Base-by-base conservation (phyloP, 2,888 invertebrate species). In the Camponotus fellah region DNA sequence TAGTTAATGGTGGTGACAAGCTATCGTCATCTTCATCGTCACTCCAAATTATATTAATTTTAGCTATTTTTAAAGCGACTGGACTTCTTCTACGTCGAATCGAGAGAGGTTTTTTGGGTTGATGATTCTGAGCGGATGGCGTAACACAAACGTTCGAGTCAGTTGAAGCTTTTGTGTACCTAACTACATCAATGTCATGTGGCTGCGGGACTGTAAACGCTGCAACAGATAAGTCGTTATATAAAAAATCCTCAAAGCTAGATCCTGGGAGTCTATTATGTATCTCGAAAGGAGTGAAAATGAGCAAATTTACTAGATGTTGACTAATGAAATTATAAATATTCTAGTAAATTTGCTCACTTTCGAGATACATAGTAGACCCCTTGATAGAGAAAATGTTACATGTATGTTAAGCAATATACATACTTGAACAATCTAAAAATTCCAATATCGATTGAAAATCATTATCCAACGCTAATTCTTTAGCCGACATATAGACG, bases 201-300 rank as follows among this genome's bases (percentile, higher is more conserved):
- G 84, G 14, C 56, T 89, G 82, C 3, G 92, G 88, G 14, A 93
- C 90, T 6, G 84, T 89, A 75, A 92, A 92, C 43, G 83, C 93
- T 92, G 79, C 5, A 86, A 89, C 26, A 83, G 34, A 46, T 21
- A 37, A 0, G n/a, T n/a, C 6, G 53, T 68, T 72, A 82, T 68
- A 2, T 62, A 58, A 10, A 56, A 6, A 53, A 26, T 6, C 32
- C 10, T 0, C n/a, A 10, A 43, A 68, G 43, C 46, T 56, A 60
- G 0, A 34, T 17, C 32, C 10, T 34, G 26, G 26, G 0, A 0
- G 0, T 26, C 26, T 26, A 26, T 26, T 26, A 26, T 26, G 26
- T 26, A 26, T 26, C 26, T 26, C 26, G 26, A 26, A 26, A 26
- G 26, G 26, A 26, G 26, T 26, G 26, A 26, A 26, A 26, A 26